Evolutionary conservation across 2,888 invertebrate species (phyloP).

Genomic region (Anarsia innoxiella): DNA sequence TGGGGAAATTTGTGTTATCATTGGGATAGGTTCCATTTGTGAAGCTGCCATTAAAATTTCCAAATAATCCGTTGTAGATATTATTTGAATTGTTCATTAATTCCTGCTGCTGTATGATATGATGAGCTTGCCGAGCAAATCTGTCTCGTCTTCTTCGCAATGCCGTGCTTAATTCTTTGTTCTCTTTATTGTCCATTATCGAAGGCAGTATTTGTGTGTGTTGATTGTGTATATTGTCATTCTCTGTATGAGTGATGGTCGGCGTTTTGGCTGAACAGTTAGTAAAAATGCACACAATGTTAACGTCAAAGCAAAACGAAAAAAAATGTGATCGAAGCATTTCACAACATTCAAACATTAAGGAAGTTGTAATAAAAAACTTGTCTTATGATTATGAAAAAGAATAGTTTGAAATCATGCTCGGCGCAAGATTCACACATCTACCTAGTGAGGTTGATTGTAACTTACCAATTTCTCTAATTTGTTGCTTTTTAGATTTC

Average conservation of each 20-base stretch:
- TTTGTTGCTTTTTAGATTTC: slow-evolving; percentile 77
- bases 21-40: slow-evolving; percentile 26
- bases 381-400: too few species aligned
- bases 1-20: slow-evolving; percentile 29
- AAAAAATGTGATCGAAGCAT: not conserved
- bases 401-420: too few species aligned
- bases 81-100: slow-evolving; percentile 47
- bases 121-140: slow-evolving; percentile 88
- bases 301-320: slow-evolving; percentile 8
- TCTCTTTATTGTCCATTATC: slow-evolving; percentile 52
- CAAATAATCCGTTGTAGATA: slow-evolving; percentile 40
- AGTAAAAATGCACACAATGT: slow-evolving; percentile 43
- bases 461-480: slow-evolving; percentile 85
- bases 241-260: slow-evolving; percentile 37
- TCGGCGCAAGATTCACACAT: too few species aligned
- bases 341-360: not conserved
- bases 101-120: slow-evolving; percentile 88
- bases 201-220: slow-evolving; percentile 40
- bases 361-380: too few species aligned
- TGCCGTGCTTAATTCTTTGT: slow-evolving; percentile 86
- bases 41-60: slow-evolving; percentile 22
- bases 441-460: too few species aligned
- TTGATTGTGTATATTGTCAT: slow-evolving; percentile 37
- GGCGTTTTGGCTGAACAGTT: slow-evolving; percentile 48
- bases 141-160: slow-evolving; percentile 86